These are phyloP conservation scores for Rhopalosiphum padi DNA, from an alignment of 1,140 invertebrate species.

Conservation along the genomic window DNA sequence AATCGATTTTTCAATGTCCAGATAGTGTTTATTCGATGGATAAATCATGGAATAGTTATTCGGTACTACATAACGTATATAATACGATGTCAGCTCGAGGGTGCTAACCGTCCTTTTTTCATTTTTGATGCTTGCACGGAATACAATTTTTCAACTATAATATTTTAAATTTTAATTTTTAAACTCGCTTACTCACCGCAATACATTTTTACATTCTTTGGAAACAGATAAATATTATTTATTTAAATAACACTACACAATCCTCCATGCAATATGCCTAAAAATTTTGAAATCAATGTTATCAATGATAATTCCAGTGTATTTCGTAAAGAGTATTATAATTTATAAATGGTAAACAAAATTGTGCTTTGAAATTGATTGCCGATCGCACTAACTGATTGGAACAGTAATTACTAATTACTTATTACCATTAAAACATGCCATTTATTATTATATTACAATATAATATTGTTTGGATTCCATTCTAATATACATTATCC, in stretches of 20 bases:
- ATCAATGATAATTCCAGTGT: neutral
- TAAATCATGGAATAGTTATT: too few species aligned
- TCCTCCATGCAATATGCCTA: neutral
- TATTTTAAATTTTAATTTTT: neutral
- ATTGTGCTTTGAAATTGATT: neutral
- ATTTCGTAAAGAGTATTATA: too few species aligned
- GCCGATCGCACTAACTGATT: neutral
- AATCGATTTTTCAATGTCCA: too few species aligned
- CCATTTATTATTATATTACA: neutral
- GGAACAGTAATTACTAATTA: neutral
- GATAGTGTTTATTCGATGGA: too few species aligned
- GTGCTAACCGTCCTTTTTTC: neutral
- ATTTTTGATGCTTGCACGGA: neutral
- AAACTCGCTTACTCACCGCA: neutral
- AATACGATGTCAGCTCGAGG: neutral
- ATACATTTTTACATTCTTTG: neutral
- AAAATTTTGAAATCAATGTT: neutral
- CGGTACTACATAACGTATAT: too few species aligned
- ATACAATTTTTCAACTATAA: neutral
- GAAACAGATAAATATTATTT: neutral
- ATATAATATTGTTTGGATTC: neutral
- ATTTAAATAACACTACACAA: neutral
- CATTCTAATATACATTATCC: neutral
- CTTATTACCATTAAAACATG: neutral
- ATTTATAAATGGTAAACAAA: neutral